Conservation (phyloP, 2,113 vertebrate species). For the Halichoerus grypus region DNA sequence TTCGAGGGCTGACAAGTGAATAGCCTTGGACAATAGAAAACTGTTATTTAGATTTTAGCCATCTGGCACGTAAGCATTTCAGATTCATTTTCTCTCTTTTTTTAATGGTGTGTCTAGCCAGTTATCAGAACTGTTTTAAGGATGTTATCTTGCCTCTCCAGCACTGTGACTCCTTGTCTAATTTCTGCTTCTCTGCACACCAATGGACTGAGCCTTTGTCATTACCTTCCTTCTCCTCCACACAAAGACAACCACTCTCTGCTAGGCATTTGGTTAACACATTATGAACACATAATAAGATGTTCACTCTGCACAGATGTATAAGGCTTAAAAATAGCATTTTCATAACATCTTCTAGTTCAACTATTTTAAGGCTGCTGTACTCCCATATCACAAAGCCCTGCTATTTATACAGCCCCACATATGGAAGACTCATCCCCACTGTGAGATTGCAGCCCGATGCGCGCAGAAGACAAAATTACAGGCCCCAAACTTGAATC, state of each 20-base stretch:
- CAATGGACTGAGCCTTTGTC: not conserved
- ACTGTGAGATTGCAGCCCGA: not conserved
- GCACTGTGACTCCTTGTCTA: slow-evolving; percentile 19
- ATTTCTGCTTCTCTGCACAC: slow-evolving; percentile 52
- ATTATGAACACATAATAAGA: slow-evolving; percentile 50
- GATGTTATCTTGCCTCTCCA: slow-evolving; percentile 69
- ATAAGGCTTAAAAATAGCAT: slow-evolving; percentile 72
- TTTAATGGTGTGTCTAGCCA: not conserved
- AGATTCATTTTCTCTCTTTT: slow-evolving; percentile 37
- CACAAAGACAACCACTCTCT: slow-evolving; percentile 23
- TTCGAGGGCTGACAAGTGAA: slow-evolving; percentile 55
- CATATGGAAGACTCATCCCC: slow-evolving; percentile 72
- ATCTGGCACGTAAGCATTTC: slow-evolving; percentile 52
- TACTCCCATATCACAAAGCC: slow-evolving; percentile 74
- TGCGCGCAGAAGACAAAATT: slow-evolving; percentile 56
- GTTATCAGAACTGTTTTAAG: slow-evolving; percentile 32
- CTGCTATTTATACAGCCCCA: slow-evolving; percentile 71
- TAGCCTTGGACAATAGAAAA: slow-evolving; percentile 57
- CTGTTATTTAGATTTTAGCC: slow-evolving; percentile 25
- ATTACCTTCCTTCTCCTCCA: not conserved
- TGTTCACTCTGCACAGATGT: slow-evolving; percentile 70
- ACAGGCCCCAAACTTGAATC: slow-evolving; percentile 17
- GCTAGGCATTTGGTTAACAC: slow-evolving; percentile 38
- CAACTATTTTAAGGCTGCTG: slow-evolving; percentile 79
- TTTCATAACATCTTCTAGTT: slow-evolving; percentile 71